Evolutionary conservation across 1,140 invertebrate genomes (phyloP).

Genomic region (Ostrea edulis): DNA sequence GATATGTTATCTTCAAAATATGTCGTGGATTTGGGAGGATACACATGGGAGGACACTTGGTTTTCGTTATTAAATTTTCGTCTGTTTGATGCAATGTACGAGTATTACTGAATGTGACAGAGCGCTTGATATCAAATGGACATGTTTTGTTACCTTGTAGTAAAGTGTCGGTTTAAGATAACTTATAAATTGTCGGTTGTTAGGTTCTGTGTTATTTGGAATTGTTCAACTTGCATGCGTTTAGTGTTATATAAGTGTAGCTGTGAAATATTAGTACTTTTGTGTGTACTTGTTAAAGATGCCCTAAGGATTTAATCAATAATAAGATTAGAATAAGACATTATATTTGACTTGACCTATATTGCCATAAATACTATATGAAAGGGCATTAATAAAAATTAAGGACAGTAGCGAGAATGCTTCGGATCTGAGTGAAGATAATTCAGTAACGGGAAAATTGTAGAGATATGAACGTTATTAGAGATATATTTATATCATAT

Average conservation of each 20-base stretch:
- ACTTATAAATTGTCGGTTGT: neutral
- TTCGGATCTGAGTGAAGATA: neutral
- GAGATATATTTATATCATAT: too few relatives aligned
- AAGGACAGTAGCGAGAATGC: neutral
- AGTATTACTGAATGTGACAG: neutral
- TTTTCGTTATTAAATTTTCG: neutral
- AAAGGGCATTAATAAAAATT: neutral
- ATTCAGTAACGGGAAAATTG: too few relatives aligned
- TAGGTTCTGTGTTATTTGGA: neutral
- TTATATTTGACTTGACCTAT: slow-evolving; percentile 8
- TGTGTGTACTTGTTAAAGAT: neutral
- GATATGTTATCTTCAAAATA: neutral
- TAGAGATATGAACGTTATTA: too few relatives aligned
- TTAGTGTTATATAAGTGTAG: too few relatives aligned
- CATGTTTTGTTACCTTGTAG: neutral
- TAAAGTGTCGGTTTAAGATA: neutral
- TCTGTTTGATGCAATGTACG: neutral
- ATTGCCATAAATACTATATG: neutral
- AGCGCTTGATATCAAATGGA: neutral
- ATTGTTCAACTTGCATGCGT: neutral
- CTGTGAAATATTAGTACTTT: neutral
- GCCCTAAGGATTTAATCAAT: neutral
- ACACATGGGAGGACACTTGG: neutral
- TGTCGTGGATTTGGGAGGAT: neutral
- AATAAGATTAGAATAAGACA: neutral